Conservation (phyloP, 2,113 vertebrate genomes). For the Phoenicopterus ruber region DNA sequence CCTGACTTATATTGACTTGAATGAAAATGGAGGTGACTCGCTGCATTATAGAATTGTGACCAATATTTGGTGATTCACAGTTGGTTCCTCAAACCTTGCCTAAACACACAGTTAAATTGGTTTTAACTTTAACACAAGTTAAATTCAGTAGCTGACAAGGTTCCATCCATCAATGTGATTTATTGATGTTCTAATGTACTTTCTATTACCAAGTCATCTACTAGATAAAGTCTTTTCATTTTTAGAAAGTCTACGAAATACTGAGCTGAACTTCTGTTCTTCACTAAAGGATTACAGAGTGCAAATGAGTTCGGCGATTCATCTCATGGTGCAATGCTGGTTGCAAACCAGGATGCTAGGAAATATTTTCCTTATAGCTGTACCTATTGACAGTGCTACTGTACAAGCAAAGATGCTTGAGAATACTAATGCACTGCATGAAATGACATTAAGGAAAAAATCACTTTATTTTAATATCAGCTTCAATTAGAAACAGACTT, state of each 20-base stretch:
- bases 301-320: neutral
- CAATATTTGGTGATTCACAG: neutral
- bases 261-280: neutral
- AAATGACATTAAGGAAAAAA: neutral
- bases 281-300: neutral
- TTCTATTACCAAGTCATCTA: neutral
- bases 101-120: neutral
- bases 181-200: neutral
- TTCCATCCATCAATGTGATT: neutral
- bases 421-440: neutral
- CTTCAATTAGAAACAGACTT: constrained; percentile 19
- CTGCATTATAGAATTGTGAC: neutral
- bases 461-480: neutral
- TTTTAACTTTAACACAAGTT: neutral
- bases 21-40: neutral
- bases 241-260: neutral
- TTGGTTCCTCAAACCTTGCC: neutral
- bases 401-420: neutral
- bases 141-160: neutral
- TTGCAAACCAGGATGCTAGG: neutral
- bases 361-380: neutral
- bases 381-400: neutral
- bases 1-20: neutral
- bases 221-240: neutral
- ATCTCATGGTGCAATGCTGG: neutral